phyloP scores from a whole-genome alignment of 2,888 invertebrate species.

The Eurytoma californica region DNA sequence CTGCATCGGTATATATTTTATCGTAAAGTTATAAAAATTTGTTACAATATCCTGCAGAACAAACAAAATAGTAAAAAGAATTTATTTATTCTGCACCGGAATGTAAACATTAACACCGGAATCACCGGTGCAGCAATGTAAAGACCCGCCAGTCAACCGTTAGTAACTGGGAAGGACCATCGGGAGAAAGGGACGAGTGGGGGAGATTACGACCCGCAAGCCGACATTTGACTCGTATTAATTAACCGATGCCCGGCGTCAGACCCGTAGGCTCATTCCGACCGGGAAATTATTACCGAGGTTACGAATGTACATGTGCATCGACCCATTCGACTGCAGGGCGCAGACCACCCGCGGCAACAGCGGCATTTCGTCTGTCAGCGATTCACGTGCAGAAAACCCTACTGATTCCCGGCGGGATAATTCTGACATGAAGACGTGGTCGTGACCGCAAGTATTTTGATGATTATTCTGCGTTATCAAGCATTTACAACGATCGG shows the following conservation, averaged over 20 bases:
- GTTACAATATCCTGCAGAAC: too few species aligned
- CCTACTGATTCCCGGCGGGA: background rate
- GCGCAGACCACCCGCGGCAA: slow-evolving; percentile 14
- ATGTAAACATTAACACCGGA: too few species aligned
- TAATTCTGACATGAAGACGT: background rate
- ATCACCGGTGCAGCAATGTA: too few species aligned
- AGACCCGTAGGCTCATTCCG: background rate
- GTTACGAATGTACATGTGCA: slow-evolving; percentile 25
- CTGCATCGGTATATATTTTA: too few species aligned
- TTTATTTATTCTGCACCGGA: too few species aligned
- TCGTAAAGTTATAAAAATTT: too few species aligned
- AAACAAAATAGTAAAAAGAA: too few species aligned
- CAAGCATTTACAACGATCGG: too few species aligned
- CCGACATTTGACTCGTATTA: slow-evolving; percentile 43
- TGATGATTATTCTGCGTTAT: too few species aligned
- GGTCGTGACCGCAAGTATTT: too few species aligned
- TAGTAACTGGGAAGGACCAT: background rate
- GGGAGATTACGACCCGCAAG: slow-evolving; percentile 27
- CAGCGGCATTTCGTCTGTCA: slow-evolving; percentile 9
- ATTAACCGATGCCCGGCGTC: slow-evolving; percentile 30
- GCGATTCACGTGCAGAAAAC: background rate
- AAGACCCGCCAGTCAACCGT: background rate
- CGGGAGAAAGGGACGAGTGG: slow-evolving; percentile 8
- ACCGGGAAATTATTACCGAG: slow-evolving; percentile 40
- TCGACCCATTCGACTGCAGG: background rate